Evolutionary conservation across 2,113 vertebrate genomes (phyloP).

Genomic region (Calyptomena viridis): DNA sequence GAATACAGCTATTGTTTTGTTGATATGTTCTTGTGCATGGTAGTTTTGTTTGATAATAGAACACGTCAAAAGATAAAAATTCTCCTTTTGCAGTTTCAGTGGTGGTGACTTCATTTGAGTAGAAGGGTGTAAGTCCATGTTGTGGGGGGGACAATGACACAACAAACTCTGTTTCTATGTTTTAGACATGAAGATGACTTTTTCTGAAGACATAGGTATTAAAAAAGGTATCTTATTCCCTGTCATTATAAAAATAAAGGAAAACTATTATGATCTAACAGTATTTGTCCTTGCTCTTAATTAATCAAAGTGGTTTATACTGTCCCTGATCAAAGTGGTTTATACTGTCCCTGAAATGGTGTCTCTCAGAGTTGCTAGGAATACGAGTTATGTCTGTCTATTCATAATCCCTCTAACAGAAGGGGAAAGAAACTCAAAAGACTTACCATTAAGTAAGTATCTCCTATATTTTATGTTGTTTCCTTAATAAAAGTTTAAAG

Average conservation of each 20-base stretch:
- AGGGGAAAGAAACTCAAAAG: neutral
- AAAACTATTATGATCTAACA: neutral
- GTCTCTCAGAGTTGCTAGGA: neutral
- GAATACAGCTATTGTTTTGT: neutral
- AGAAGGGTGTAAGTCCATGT: neutral
- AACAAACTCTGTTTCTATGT: neutral
- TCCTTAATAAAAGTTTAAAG: neutral
- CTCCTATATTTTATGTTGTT: neutral
- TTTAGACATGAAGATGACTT: neutral
- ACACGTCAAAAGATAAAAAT: neutral
- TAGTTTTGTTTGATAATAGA: neutral
- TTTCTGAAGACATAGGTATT: neutral
- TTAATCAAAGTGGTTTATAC: neutral
- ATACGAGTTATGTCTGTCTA: neutral
- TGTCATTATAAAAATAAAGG: neutral
- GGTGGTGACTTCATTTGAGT: rapidly evolving
- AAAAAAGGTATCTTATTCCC: neutral
- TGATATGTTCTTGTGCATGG: neutral
- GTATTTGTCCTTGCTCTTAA: neutral
- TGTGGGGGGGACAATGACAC: rapidly evolving
- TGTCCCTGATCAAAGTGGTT: neutral
- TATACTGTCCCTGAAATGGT: neutral
- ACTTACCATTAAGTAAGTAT: neutral
- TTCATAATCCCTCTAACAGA: neutral
- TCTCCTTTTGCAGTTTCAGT: neutral